Evolutionary conservation across 2,888 invertebrate species (phyloP), one percentile per base, ranked within the genome.

Genomic region (Folsomia candida): DNA sequence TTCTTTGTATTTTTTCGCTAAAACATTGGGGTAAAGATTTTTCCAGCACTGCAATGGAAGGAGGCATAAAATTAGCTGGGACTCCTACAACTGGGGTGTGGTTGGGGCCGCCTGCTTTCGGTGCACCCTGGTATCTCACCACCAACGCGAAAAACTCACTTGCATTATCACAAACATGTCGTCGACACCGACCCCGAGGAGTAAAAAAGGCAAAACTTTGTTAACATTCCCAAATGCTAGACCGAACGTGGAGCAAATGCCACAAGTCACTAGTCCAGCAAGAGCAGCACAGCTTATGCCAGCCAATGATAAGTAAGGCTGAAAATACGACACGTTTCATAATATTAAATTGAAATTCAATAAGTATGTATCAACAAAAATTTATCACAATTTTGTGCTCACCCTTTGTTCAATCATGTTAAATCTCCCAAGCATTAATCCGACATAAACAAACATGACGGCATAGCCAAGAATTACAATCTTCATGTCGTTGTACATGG

Each of bases 151-250:
- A n/a, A n/a, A n/a, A n/a, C n/a, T n/a, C n/a, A n/a, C n/a, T n/a
- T n/a, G n/a, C 84, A 89, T 88, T 84, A 92, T 90, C 0, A 93
- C 91, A 83, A 93, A 92, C 87, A 92, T 91, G 81, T 93, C 92
- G 80, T 93, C 92, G 6, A 92, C 88, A 80, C 87, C 86, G 78
- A 91, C 86, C 71, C 92, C 92, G 87, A 92, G 88, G 22, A 93
- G 82, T 70, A 93, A 85, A 83, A 93, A 92, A 2, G 92, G 92
- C 71, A 92, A 83, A 18, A 92, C 90, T 11, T 90, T 89, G 82
- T 93, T 92, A 0, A 93, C 89, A 0, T 92, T 92, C 0, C 92
- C 91, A 82, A 91, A 92, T 28, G 89, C 86, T 29, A 92, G 85
- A 2, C 89, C 89, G 69, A 90, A 81, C 11, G 88, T 81, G 1